These are phyloP conservation scores for Disparrhopalites patrizii DNA, from an alignment of 2,888 invertebrate genomes.

Conservation along the genomic window DNA sequence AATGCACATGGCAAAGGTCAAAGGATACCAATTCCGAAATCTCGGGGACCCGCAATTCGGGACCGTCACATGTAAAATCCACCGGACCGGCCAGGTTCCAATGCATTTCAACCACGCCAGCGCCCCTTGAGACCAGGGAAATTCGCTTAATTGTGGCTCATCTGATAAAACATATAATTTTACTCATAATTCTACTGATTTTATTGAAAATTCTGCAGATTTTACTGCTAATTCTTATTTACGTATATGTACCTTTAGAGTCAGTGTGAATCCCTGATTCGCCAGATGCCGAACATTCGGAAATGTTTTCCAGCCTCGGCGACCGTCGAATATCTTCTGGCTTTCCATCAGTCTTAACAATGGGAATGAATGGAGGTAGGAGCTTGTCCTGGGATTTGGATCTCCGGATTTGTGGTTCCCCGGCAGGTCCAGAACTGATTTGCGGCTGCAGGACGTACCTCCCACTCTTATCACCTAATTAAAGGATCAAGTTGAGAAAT, in stretches of 20 bases:
- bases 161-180: not conserved
- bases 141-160: not conserved
- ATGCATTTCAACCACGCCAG: conserved; percentile 59
- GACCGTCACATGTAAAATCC: conserved; percentile 67
- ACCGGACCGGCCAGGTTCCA: conserved; percentile 78
- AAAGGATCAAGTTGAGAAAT: conserved; percentile 1
- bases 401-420: no score
- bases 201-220: not conserved
- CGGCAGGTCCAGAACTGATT: not conserved
- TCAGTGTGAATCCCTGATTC: no score
- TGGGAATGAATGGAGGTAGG: no score
- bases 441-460: conserved; percentile 1
- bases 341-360: no score
- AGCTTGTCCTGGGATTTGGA: no score
- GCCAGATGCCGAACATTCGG: no score
- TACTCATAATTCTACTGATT: not conserved
- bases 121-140: conserved; percentile 57
- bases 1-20: conserved; percentile 80
- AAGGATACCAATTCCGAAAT: conserved; percentile 60
- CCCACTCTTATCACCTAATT: conserved; percentile 15
- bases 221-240: no score
- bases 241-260: no score
- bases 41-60: conserved; percentile 63
- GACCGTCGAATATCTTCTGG: no score
- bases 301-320: no score